A percentile compares a stretch with the other conserved stretches of the same genome.
Evolutionary conservation across 2,113 vertebrate genomes (phyloP).

Genomic region (Sterrhoptilus dennistouni): DNA sequence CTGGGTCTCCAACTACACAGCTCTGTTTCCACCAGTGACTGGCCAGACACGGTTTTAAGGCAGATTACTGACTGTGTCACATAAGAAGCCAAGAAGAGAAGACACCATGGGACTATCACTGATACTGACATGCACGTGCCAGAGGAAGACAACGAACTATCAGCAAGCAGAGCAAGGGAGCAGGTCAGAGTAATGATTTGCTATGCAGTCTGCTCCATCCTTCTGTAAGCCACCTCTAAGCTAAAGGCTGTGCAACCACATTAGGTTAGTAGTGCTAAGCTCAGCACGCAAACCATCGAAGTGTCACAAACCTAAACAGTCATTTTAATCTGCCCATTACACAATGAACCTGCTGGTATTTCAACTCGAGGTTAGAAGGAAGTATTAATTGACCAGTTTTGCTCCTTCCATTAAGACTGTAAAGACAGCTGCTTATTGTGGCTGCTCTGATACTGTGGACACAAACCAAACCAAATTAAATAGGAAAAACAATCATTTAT

Average conservation of each 20-base stretch:
- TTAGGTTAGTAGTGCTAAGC: neutral
- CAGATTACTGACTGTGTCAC: neutral
- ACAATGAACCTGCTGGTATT: neutral
- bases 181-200: neutral
- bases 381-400: neutral
- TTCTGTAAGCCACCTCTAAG: neutral
- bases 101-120: neutral
- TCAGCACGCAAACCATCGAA: neutral
- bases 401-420: neutral
- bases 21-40: neutral
- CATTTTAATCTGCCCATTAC: neutral
- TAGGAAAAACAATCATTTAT: slow-evolving; percentile 12
- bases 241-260: neutral
- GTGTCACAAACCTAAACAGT: neutral
- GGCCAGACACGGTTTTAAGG: neutral
- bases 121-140: neutral
- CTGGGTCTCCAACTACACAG: neutral
- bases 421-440: slow-evolving; percentile 39
- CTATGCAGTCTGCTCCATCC: neutral
- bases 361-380: neutral
- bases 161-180: neutral
- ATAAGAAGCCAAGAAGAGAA: neutral
- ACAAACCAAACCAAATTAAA: slow-evolving; percentile 38
- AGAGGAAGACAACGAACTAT: neutral
- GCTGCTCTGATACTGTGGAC: slow-evolving; percentile 2